Conservation (phyloP, 2,113 vertebrate species). For the Gobius niger region DNA sequence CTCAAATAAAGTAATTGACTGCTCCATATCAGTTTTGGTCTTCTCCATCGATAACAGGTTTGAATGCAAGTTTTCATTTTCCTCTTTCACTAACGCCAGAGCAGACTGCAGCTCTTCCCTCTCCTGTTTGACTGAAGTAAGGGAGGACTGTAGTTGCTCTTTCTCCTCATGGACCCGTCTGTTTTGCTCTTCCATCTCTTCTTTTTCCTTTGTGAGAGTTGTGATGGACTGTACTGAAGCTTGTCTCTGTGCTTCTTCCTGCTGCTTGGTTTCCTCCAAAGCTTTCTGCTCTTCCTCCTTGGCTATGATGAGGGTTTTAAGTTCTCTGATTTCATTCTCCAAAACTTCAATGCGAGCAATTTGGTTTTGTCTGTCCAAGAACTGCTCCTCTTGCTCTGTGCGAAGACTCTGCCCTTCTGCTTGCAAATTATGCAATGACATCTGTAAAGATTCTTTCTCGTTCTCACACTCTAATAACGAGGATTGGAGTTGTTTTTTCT, state of each 20-base stretch:
- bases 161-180: constrained; percentile 45
- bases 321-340: constrained; percentile 59
- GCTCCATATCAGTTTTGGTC: constrained; percentile 34
- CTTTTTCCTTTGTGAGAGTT: constrained; percentile 31
- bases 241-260: constrained; percentile 50
- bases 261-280: constrained; percentile 40
- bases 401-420: constrained; percentile 35
- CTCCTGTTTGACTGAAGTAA: constrained; percentile 55
- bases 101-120: constrained; percentile 51
- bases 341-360: constrained; percentile 43
- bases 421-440: constrained; percentile 36
- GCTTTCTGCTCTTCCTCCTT: constrained; percentile 38
- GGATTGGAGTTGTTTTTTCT: constrained; percentile 40
- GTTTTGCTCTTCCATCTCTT: constrained; percentile 35
- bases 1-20: constrained; percentile 27
- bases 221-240: constrained; percentile 41
- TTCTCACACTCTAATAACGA: constrained; percentile 39
- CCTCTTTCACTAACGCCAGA: constrained; percentile 54
- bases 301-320: constrained; percentile 38
- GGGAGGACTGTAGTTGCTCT: constrained; percentile 40
- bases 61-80: constrained; percentile 40
- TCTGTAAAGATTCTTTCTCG: constrained; percentile 43
- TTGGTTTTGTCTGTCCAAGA: constrained; percentile 50
- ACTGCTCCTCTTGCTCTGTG: constrained; percentile 39
- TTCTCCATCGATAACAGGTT: constrained; percentile 22